Conservation (phyloP, 2,888 invertebrate genomes). For the Pseudococcus viburni region DNA sequence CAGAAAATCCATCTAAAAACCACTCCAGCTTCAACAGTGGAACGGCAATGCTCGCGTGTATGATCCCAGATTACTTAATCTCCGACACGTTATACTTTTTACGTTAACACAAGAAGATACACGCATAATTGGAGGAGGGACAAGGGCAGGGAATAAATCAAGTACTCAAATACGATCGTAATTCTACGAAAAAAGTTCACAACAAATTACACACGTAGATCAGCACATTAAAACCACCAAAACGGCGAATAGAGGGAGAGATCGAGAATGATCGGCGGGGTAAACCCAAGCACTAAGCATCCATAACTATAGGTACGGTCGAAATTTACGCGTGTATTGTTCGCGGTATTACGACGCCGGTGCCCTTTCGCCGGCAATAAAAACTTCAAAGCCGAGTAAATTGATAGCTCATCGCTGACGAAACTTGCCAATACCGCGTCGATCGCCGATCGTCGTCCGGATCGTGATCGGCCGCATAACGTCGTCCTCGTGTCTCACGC, state of each 20-base stretch:
- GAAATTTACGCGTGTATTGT: background rate
- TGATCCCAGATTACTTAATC: background rate
- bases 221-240: background rate
- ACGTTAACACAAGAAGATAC: no score
- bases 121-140: no score
- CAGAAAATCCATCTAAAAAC: no score
- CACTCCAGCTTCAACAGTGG: background rate
- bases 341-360: background rate
- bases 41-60: background rate
- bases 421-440: background rate
- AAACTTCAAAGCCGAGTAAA: background rate
- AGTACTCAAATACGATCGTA: background rate
- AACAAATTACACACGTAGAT: background rate
- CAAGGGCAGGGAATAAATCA: background rate
- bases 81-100: background rate
- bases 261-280: background rate
- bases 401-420: constrained; percentile 35
- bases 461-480: constrained; percentile 2
- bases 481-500: constrained; percentile 9
- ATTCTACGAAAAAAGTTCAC: background rate
- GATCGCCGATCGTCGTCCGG: background rate
- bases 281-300: background rate
- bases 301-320: no score
- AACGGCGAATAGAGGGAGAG: background rate
- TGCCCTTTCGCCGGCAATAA: constrained; percentile 7